These are phyloP conservation scores for Actenoides hombroni DNA, from an alignment of 2,113 vertebrate genomes.

Conservation along the genomic window DNA sequence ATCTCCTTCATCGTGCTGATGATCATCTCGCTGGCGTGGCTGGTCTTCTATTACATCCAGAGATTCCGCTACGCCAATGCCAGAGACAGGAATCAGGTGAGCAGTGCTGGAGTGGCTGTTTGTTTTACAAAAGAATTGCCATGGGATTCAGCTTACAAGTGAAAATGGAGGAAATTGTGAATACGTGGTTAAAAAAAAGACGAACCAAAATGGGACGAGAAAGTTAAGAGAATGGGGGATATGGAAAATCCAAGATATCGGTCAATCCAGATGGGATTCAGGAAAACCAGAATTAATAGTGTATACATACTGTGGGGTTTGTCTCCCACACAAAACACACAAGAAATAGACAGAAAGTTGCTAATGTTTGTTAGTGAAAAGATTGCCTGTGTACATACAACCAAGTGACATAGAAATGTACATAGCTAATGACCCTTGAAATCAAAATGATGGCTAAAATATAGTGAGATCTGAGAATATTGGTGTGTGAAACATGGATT, in stretches of 20 bases:
- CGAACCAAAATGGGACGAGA: not conserved
- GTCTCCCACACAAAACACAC: not conserved
- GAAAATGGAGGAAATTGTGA: not conserved
- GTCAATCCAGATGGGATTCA: not conserved
- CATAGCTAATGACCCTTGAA: not conserved
- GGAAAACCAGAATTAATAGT: not conserved
- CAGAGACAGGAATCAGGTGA: slow-evolving; percentile 94
- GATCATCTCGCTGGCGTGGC: slow-evolving; percentile 98
- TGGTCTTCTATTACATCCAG: slow-evolving; percentile 99
- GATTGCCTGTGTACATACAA: not conserved
- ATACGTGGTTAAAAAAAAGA: not conserved
- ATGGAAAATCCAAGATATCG: not conserved
- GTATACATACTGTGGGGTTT: rapidly evolving
- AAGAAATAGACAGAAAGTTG: not conserved
- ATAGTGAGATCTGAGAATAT: not conserved
- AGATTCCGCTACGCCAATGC: slow-evolving; percentile 96
- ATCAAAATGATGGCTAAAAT: not conserved
- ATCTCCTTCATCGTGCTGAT: slow-evolving; percentile 99
- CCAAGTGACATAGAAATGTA: not conserved
- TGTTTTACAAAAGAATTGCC: not conserved
- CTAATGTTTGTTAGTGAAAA: not conserved
- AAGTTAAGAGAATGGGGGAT: not conserved
- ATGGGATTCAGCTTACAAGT: rapidly evolving
- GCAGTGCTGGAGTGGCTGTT: not conserved
- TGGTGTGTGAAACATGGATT: not conserved